Evolutionary conservation across 2,888 invertebrate genomes (phyloP), one percentile per base, ranked within the genome.

Genomic region (Scelioninae gen. 1): DNA sequence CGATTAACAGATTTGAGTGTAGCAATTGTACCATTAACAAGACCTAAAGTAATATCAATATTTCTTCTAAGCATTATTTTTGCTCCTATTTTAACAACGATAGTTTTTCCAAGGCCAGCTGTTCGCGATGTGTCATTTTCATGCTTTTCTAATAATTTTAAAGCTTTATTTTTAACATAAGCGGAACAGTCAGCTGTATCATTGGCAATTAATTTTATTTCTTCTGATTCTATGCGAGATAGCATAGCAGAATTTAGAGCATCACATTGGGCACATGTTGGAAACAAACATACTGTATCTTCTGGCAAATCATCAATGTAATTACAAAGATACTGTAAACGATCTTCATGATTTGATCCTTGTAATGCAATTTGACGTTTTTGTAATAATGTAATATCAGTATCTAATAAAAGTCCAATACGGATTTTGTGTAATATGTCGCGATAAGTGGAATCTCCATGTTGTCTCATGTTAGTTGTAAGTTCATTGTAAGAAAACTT

Each of bases 401-500:
- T 11, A 9, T 53, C 9, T 7, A 43, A 40, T 8, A 76, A 9
- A 49, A 56, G 47, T 32, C 83, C 76, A 23, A 83, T 45, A 29
- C 80, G 51, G 43, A 83, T 77, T 60, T 66, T 66, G 5, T 84
- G 85, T 7, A 88, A 77, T 77, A 87, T 79, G 9, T 87, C 72
- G 5, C 84, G 53, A 82, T 87, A 89, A 55, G 75, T 49, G 40
- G 62, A 15, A 78, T 86, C 86, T 38, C 72, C 69, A 74, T 80
- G 77, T 68, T 86, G 87, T 72, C 88, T 83, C 85, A 89, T 88
- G 69, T 88, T 88, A n/a, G 87, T 87, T 32, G 84, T 83, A 62
- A 89, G 85, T 84, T 89, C 88, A 29, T 86, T 87, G 53, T 89
- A 90, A 10, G 49, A 29, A 74, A 90, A 84, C 43, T 81, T 80